Conservation (phyloP, 2,113 vertebrate genomes). For the Psammodynastes pulverulentus region DNA sequence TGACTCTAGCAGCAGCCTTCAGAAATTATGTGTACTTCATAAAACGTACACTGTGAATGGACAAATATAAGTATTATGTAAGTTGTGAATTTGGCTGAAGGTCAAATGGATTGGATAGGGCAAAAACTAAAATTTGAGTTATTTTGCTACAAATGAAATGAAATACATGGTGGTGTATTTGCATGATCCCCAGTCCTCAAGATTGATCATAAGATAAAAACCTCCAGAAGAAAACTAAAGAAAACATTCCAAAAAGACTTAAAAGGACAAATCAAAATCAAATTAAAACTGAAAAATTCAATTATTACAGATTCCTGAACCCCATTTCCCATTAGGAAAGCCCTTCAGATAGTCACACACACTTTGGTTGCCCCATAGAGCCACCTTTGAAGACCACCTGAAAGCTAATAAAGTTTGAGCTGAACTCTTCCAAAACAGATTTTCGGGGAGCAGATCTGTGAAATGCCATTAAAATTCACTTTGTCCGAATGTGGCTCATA, state of each 20-base stretch:
- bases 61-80: not conserved
- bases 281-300: not conserved
- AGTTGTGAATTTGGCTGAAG: not conserved
- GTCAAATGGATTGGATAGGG: not conserved
- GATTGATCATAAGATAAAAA: not conserved
- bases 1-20: not conserved
- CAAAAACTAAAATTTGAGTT: not conserved
- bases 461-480: not conserved
- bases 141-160: not conserved
- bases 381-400: not conserved
- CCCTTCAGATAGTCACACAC: not conserved
- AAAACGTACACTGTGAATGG: not conserved
- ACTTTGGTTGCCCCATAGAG: not conserved
- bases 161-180: not conserved
- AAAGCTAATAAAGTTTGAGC: not conserved
- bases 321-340: not conserved
- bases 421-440: not conserved
- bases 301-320: not conserved
- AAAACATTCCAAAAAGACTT: not conserved
- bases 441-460: not conserved
- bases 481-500: no score
- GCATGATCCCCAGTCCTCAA: not conserved
- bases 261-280: not conserved
- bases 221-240: not conserved
- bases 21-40: not conserved